Evolutionary conservation across 35 echinoderm and acorn worm species (phyloP), one percentile per base, ranked within the genome.

Genomic region (Eucidaris tribuloides): DNA sequence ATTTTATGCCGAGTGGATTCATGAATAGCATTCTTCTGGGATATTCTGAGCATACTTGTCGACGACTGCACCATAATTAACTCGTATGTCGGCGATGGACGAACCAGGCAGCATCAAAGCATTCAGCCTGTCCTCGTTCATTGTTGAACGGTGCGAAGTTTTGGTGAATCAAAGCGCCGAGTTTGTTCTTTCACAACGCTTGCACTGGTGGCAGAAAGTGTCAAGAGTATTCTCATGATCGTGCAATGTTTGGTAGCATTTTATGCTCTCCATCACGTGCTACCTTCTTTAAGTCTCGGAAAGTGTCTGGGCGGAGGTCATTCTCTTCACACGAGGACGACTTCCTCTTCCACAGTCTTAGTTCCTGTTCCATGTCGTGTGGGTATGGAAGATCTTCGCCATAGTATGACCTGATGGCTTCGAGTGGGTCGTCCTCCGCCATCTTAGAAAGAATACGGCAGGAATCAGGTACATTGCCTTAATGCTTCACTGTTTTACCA

Each of bases 81-180:
- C 15, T 2, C 39, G 2, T n/a, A 92, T 82, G 30, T 92, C 84
- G n/a, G 29, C 41, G 82, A 44, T 92, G 84, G 31, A 62, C 22
- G 45, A 40, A 92, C 28, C n/a, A n/a, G 81, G 35, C 18, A 87
- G 35, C 6, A 87, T 55, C 2, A 92, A 60, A 14, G 60, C 84
- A 82, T 92, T 92, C 5, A 92, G 63, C 19, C 90, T 84, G 38
- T 87, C 78, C 58, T 83, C 78, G 0, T 24, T 17, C 84, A 92
- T 87, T 17, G 83, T 87, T 39, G 45, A 61, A 13, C 87, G 3
- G 42, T 72, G 52, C 3, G 19, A 4, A 19, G 28, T 39, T 5
- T 89, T 89, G 6, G 82, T 45, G 18, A 68, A 56, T 44, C 35
- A 82, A 7, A 89, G 42, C 43, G 82, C 14, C 15, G 88, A 91